phyloP scores from a whole-genome alignment of 2,113 vertebrate species.

The Egretta garzetta region DNA sequence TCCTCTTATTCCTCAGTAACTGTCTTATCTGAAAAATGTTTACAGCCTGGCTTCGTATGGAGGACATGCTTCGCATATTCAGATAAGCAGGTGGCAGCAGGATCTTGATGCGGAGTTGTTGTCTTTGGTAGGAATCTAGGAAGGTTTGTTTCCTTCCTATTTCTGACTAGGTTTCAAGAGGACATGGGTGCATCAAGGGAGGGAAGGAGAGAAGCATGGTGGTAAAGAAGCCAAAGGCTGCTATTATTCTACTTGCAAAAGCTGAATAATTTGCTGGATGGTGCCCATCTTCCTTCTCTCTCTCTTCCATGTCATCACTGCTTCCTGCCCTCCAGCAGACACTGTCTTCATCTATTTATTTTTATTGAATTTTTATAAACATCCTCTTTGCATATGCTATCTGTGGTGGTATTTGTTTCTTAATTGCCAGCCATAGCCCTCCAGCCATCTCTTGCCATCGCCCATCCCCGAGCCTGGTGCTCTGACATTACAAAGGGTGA shows the following conservation, averaged over 20 bases:
- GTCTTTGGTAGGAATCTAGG: not conserved
- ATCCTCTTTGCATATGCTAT: not conserved
- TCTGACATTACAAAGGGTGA: not conserved
- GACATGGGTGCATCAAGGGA: not conserved
- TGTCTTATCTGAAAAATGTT: not conserved
- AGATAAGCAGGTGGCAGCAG: conserved; percentile 16
- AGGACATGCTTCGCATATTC: not conserved
- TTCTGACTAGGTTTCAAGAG: not conserved
- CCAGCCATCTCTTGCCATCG: not conserved
- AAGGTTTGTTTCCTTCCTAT: not conserved
- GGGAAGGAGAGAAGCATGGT: not conserved
- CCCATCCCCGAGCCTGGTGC: not conserved
- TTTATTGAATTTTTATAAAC: not conserved
- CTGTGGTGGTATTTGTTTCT: not conserved
- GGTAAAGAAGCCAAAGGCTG: not conserved
- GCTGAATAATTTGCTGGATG: not conserved
- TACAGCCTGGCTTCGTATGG: not conserved
- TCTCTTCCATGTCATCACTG: not conserved
- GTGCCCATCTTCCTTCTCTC: not conserved
- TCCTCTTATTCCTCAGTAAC: not conserved
- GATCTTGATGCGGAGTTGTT: not conserved
- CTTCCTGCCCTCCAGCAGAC: not conserved
- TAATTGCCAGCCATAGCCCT: not conserved
- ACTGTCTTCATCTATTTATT: conserved; percentile 3
- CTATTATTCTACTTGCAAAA: not conserved